phyloP scores from a whole-genome alignment of 1,140 invertebrate species.

The Mylabris phalerata region DNA sequence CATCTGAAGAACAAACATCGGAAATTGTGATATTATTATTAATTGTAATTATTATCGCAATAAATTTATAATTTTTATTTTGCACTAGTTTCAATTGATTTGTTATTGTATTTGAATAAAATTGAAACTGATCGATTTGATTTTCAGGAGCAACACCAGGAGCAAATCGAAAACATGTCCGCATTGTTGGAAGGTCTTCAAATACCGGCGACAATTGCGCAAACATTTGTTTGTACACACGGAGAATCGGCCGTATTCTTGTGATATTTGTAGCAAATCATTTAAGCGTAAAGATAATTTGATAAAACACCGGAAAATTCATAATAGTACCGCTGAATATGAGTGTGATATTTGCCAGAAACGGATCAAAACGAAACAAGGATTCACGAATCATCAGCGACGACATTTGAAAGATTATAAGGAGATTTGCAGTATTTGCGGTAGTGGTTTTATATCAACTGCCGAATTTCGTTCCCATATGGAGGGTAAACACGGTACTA shows the following conservation, averaged over 20 bases:
- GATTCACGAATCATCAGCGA: slow-evolving; percentile 23
- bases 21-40: background rate
- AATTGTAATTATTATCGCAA: too few species aligned
- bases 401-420: slow-evolving; percentile 50
- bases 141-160: too few species aligned
- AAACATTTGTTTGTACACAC: slow-evolving; percentile 37
- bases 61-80: too few species aligned
- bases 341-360: slow-evolving; percentile 48
- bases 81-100: background rate
- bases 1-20: slow-evolving; percentile 11
- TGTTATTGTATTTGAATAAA: background rate
- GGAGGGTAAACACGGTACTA: too few species aligned
- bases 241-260: slow-evolving; percentile 38
- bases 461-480: too few species aligned
- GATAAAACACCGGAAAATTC: slow-evolving; percentile 37
- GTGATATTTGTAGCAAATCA: slow-evolving; percentile 41
- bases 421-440: slow-evolving; percentile 1
- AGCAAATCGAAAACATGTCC: slow-evolving; percentile 9
- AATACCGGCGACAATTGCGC: slow-evolving; percentile 24
- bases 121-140: too few species aligned
- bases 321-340: slow-evolving; percentile 44
- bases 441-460: too few species aligned
- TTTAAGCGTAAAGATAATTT: slow-evolving; percentile 43
- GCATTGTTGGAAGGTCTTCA: slow-evolving; percentile 35
- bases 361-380: background rate